A percentile compares a stretch with the other conserved stretches of the same genome.
These are phyloP conservation scores for Globia sparganii DNA, from an alignment of 2,888 invertebrate species.

Conservation along the genomic window DNA sequence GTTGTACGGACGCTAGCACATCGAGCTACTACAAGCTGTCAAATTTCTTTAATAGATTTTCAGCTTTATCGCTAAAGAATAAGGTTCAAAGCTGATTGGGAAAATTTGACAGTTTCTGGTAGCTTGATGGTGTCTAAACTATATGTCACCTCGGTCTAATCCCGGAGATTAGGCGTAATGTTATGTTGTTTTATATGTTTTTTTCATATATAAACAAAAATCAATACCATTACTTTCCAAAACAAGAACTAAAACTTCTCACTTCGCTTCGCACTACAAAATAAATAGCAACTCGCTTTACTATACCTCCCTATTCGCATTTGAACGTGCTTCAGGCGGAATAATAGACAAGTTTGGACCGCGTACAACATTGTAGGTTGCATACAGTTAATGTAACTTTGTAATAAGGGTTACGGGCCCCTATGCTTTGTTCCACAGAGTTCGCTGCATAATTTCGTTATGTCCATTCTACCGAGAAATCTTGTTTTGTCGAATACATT, in stretches of 20 bases:
- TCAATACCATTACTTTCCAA: neutral
- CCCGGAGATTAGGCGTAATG: neutral
- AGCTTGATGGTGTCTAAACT: no score
- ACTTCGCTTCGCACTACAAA: neutral
- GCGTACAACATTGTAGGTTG: constrained; percentile 70
- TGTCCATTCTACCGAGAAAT: constrained; percentile 81
- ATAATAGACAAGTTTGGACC: constrained; percentile 81
- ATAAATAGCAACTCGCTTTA: constrained; percentile 15
- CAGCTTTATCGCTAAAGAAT: no score
- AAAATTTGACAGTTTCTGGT: no score
- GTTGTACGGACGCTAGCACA: no score
- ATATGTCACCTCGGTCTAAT: neutral
- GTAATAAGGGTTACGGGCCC: constrained; percentile 82
- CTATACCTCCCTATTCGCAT: constrained; percentile 24
- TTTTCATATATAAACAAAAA: neutral
- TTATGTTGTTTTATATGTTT: neutral
- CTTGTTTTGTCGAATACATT: constrained; percentile 75
- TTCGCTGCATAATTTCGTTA: constrained; percentile 84
- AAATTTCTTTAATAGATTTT: no score
- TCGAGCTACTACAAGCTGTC: no score
- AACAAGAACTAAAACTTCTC: neutral
- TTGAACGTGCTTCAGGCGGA: constrained; percentile 72
- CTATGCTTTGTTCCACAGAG: constrained; percentile 70
- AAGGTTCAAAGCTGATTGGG: no score
- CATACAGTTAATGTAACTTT: constrained; percentile 84